These are phyloP conservation scores for Augiades crinisus DNA, from an alignment of 2,888 invertebrate genomes.

Conservation along the genomic window DNA sequence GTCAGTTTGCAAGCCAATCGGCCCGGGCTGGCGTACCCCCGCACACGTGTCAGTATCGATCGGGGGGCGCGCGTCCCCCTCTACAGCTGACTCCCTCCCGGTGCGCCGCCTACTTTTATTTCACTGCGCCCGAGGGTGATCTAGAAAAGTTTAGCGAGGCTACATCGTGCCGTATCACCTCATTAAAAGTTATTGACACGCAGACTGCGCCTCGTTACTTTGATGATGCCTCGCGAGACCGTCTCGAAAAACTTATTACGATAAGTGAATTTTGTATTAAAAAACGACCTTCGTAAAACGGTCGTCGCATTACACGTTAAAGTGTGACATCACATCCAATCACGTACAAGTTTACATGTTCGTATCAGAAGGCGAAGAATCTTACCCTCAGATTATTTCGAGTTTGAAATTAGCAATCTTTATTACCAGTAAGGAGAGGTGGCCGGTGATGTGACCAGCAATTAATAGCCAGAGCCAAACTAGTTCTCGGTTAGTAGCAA, in stretches of 20 bases:
- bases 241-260: background rate
- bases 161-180: background rate
- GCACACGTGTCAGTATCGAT: slow-evolving; percentile 51
- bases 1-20: slow-evolving; percentile 30
- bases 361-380: too few relatives aligned
- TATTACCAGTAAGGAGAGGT: background rate
- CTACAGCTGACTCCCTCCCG: slow-evolving; percentile 21
- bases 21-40: slow-evolving; percentile 34
- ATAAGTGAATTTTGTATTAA: background rate
- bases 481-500: slow-evolving; percentile 48
- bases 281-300: background rate
- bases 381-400: background rate
- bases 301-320: background rate
- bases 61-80: slow-evolving; percentile 30
- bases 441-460: slow-evolving; percentile 1
- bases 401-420: background rate
- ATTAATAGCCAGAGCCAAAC: slow-evolving; percentile 31
- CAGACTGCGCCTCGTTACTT: background rate
- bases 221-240: background rate
- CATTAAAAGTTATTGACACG: slow-evolving; percentile 18
- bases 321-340: background rate
- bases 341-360: too few relatives aligned
- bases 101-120: slow-evolving; percentile 18
- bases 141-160: slow-evolving; percentile 25
- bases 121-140: slow-evolving; percentile 1